Evolutionary conservation across 2,797 vertebrate genomes (phyloP).

Genomic region (Carduelis carduelis): DNA sequence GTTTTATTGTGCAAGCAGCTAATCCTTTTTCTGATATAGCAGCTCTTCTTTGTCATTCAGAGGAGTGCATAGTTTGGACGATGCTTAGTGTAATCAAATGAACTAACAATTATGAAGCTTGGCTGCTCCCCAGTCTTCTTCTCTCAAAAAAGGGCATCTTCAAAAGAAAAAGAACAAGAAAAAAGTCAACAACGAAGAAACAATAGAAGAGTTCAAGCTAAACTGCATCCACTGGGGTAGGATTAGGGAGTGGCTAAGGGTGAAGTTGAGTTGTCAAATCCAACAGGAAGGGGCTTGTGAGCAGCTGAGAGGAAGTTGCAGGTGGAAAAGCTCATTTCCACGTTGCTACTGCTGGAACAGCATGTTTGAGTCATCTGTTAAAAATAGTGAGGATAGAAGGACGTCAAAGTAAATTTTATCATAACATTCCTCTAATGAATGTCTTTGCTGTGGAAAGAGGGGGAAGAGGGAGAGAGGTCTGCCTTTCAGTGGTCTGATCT

Average conservation of each 20-base stretch:
- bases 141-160: background rate
- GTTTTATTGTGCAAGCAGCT: background rate
- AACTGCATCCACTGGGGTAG: background rate
- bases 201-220: background rate
- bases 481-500: background rate
- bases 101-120: background rate
- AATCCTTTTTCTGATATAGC: background rate
- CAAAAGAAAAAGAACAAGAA: background rate
- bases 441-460: background rate
- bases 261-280: background rate
- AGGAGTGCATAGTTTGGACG: background rate
- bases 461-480: background rate
- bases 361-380: background rate
- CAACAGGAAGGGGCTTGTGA: background rate
- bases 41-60: background rate
- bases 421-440: background rate
- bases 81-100: background rate
- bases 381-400: background rate
- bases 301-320: background rate
- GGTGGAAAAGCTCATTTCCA: background rate
- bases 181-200: background rate
- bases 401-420: background rate
- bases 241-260: background rate
- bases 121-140: background rate
- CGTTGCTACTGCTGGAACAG: background rate